phyloP scores from a whole-genome alignment of 2,797 vertebrate genomes.

The Amazona finschi region DNA sequence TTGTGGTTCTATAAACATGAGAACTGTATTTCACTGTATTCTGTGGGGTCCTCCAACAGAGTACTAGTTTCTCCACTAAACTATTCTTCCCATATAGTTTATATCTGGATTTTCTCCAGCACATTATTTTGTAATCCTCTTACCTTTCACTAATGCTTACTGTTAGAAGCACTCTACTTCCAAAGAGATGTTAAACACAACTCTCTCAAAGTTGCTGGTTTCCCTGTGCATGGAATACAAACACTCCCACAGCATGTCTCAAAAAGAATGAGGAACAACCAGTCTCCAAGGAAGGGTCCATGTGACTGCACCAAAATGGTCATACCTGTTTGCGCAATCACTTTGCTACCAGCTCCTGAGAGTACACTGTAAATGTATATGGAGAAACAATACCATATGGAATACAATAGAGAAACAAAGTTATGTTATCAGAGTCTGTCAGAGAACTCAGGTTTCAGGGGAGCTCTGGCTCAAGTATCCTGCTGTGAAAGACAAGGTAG shows the following conservation, averaged over 20 bases:
- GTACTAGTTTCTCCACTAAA: not conserved
- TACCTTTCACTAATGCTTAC: not conserved
- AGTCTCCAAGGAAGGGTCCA: not conserved
- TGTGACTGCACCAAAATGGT: not conserved
- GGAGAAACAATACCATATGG: not conserved
- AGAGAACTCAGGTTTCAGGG: not conserved
- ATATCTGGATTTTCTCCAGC: not conserved
- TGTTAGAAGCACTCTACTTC: not conserved
- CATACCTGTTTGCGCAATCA: not conserved
- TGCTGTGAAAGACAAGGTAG: not conserved
- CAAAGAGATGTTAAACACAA: not conserved
- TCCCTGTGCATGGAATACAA: not conserved
- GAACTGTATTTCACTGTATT: not conserved
- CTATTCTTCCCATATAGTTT: not conserved
- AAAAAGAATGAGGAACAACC: not conserved
- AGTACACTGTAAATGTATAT: not conserved
- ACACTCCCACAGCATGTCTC: accelerated
- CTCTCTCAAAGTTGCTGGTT: not conserved
- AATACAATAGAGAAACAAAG: not conserved
- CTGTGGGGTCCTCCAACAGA: not conserved
- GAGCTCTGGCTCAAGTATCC: not conserved
- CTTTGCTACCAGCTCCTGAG: not conserved
- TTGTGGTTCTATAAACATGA: not conserved
- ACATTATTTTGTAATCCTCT: not conserved
- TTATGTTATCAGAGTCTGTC: not conserved